phyloP scores from a whole-genome alignment of 2,797 vertebrate species.

The Florisuga fusca region DNA sequence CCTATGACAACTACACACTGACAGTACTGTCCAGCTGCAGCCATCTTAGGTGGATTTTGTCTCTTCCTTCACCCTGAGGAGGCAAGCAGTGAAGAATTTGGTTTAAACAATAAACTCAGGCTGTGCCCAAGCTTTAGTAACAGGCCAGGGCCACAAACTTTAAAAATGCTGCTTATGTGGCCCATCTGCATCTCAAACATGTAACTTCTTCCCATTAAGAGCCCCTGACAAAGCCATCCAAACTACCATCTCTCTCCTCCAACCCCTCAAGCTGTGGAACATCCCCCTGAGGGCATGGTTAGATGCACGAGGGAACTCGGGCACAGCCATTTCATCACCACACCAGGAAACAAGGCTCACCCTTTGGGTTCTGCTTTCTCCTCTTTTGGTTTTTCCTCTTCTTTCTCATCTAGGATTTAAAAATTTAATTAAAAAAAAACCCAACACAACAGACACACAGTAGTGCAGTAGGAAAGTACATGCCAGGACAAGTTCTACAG shows the following conservation, averaged over 20 bases:
- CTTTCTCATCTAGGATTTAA: slow-evolving; percentile 85
- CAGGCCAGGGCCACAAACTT: background rate
- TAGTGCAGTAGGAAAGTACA: background rate
- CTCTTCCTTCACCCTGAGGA: slow-evolving; percentile 83
- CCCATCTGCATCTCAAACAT: background rate
- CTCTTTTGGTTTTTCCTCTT: slow-evolving; percentile 93
- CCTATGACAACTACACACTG: slow-evolving; percentile 4
- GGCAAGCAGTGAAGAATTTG: background rate
- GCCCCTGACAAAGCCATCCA: background rate
- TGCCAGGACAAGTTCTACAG: background rate
- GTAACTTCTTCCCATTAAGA: fast-evolving
- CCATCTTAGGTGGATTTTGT: slow-evolving; percentile 77
- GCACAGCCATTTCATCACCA: background rate
- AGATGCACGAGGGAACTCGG: background rate
- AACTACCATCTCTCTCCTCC: background rate
- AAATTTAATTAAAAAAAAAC: background rate
- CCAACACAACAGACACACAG: background rate
- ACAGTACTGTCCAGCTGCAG: background rate
- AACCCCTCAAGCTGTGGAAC: background rate
- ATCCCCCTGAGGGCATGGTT: fast-evolving
- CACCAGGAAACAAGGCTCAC: slow-evolving; percentile 72
- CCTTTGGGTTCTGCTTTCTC: slow-evolving; percentile 95
- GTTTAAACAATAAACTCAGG: background rate
- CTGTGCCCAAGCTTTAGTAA: background rate
- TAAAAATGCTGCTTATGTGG: background rate